Evolutionary conservation across 2,113 vertebrate genomes (phyloP).

Genomic region (Erythrolamprus reginae): DNA sequence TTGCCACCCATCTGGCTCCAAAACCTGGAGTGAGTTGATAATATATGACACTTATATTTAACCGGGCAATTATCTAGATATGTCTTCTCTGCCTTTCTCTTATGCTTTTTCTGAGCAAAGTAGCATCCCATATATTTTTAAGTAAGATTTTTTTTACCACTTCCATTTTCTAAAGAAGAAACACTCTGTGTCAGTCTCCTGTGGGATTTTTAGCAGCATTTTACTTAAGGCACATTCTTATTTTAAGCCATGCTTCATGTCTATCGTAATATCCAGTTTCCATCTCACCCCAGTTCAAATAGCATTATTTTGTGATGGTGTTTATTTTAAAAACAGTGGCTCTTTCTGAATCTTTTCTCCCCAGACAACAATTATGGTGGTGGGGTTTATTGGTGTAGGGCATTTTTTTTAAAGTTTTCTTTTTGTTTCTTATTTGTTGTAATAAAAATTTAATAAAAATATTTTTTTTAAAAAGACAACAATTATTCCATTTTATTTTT

Average conservation of each 20-base stretch:
- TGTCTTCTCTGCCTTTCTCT: background rate
- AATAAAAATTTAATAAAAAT: too few relatives aligned
- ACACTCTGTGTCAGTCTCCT: background rate
- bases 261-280: background rate
- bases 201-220: background rate
- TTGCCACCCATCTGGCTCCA: background rate
- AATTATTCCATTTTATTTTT: background rate
- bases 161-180: background rate
- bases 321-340: background rate
- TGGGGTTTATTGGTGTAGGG: too few relatives aligned
- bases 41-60: background rate
- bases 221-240: conserved; percentile 4
- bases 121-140: background rate
- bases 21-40: background rate
- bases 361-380: background rate
- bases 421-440: too few relatives aligned
- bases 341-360: background rate
- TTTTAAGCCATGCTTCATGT: background rate
- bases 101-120: background rate
- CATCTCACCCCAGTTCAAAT: background rate
- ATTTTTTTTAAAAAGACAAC: too few relatives aligned
- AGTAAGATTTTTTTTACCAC: background rate
- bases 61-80: background rate
- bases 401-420: too few relatives aligned
- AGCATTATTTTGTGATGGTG: background rate